phyloP scores from a whole-genome alignment of 2,888 invertebrate genomes.

The Theodoxus fluviatilis region DNA sequence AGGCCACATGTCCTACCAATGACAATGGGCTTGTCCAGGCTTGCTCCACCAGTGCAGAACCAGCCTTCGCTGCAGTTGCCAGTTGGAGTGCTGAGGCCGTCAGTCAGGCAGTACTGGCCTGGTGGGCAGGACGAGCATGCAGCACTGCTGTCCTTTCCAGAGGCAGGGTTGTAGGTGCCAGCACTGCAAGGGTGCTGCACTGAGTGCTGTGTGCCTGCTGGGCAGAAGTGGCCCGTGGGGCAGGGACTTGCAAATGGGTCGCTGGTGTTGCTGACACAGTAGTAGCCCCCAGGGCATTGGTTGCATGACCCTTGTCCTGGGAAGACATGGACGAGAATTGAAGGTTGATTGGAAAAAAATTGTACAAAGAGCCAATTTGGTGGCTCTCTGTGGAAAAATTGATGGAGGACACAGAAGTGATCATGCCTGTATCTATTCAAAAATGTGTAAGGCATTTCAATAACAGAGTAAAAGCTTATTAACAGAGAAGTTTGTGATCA shows the following conservation, averaged over 20 bases:
- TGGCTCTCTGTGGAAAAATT: no score
- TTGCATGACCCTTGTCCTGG: slow-evolving; percentile 51
- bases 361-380: no score
- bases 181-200: slow-evolving; percentile 52
- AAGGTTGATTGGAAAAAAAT: neutral
- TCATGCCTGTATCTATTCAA: no score
- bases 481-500: no score
- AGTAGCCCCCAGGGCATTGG: slow-evolving; percentile 55
- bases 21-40: slow-evolving; percentile 43
- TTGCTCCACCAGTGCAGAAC: slow-evolving; percentile 60
- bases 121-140: slow-evolving; percentile 55
- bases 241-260: slow-evolving; percentile 43
- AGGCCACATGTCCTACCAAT: slow-evolving; percentile 39
- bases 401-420: no score
- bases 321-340: slow-evolving; percentile 21
- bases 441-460: neutral
- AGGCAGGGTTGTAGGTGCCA: slow-evolving; percentile 55
- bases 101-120: slow-evolving; percentile 54
- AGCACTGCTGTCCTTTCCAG: slow-evolving; percentile 36
- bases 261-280: slow-evolving; percentile 51
- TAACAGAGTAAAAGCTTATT: no score
- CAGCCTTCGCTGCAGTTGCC: slow-evolving; percentile 58
- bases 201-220: slow-evolving; percentile 47
- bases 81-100: slow-evolving; percentile 42
- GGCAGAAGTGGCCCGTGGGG: slow-evolving; percentile 54